These are phyloP conservation scores for Elgaria multicarinata DNA, from an alignment of 2,113 vertebrate species.

Conservation along the genomic window DNA sequence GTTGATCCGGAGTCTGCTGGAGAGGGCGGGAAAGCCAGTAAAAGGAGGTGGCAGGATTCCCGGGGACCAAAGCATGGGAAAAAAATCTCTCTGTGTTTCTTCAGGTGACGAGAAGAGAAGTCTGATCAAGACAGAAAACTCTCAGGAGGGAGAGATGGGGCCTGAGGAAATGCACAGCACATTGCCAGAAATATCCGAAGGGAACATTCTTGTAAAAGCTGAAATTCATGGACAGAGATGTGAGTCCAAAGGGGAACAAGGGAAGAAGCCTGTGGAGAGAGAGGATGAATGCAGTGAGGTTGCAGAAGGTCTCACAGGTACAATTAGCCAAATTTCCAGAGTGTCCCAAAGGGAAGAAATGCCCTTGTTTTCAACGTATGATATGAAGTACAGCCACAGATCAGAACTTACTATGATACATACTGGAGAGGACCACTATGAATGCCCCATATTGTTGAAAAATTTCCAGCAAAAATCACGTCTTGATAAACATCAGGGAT, in stretches of 20 bases:
- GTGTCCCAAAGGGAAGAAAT: too few species aligned
- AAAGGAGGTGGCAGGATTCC: too few species aligned
- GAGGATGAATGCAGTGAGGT: not conserved
- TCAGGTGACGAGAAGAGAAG: not conserved
- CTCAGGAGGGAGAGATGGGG: not conserved
- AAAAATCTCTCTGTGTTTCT: not conserved
- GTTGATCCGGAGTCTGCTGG: not conserved
- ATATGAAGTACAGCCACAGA: not conserved
- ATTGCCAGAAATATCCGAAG: too few species aligned
- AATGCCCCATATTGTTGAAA: not conserved
- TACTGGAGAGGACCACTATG: not conserved
- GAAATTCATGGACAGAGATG: not conserved
- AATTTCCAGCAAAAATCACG: not conserved
- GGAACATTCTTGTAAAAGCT: not conserved
- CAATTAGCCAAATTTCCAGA: too few species aligned
- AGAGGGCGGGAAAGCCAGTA: not conserved
- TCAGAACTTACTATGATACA: not conserved
- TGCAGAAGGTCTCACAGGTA: not conserved
- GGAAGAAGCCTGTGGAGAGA: too few species aligned
- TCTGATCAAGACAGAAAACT: not conserved
- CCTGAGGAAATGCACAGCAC: not conserved
- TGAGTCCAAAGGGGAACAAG: not conserved
- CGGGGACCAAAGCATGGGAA: not conserved
- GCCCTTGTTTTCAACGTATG: not conserved
- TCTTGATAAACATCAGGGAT: not conserved